phyloP scores from a whole-genome alignment of 1,140 invertebrate genomes.

The Gryllus bimaculatus region DNA sequence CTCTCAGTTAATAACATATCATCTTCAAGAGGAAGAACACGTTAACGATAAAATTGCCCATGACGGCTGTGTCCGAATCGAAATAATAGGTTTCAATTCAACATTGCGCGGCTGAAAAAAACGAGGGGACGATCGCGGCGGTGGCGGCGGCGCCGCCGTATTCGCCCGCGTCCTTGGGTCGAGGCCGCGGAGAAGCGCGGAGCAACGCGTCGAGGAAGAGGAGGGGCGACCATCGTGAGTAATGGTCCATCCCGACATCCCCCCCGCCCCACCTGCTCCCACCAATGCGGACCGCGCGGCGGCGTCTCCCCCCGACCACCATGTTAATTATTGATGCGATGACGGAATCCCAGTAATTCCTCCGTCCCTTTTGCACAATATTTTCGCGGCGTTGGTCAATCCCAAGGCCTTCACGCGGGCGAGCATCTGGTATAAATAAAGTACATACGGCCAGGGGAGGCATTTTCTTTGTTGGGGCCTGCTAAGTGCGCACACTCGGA shows the following conservation, averaged over 20 bases:
- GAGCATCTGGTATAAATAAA: not conserved
- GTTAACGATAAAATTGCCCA: not conserved
- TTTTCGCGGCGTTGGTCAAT: not conserved
- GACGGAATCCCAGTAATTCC: not conserved
- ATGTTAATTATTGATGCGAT: no score
- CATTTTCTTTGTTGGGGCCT: not conserved
- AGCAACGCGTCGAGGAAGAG: not conserved
- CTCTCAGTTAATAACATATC: not conserved
- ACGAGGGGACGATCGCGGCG: no score
- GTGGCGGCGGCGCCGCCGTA: no score
- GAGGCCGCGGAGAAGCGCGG: not conserved
- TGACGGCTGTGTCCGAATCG: not conserved
- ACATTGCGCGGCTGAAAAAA: not conserved
- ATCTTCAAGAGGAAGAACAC: not conserved
- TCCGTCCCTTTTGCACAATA: not conserved
- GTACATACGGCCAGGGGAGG: not conserved
- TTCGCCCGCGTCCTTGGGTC: not conserved
- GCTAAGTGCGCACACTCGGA: no score
- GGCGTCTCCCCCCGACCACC: no score
- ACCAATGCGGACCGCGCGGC: no score
- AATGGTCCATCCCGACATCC: not conserved
- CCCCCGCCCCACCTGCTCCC: no score
- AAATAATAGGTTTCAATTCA: conserved; percentile 1
- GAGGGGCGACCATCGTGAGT: not conserved
- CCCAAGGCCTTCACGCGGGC: not conserved